Evolutionary conservation across 2,113 vertebrate genomes (phyloP).

Genomic region (Oreotrochilus melanogaster): DNA sequence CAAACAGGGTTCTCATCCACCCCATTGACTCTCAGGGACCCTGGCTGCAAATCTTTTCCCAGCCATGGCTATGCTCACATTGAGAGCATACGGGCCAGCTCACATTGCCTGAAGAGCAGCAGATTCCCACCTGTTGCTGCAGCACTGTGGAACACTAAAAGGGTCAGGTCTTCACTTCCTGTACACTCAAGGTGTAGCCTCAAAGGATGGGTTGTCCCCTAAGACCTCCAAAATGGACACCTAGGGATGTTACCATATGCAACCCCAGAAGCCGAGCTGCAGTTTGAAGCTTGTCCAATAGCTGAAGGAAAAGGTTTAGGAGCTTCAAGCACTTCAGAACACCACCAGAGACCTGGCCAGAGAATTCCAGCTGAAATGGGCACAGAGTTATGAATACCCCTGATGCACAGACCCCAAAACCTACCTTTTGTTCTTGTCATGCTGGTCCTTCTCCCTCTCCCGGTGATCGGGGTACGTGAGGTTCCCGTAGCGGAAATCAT

Average conservation of each 20-base stretch:
- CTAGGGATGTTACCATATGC: fast-evolving
- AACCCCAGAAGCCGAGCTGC: not conserved
- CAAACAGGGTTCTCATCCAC: not conserved
- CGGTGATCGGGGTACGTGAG: slow-evolving; percentile 85
- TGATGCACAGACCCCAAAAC: fast-evolving
- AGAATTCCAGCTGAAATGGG: not conserved
- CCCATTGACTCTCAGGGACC: not conserved
- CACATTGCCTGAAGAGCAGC: not conserved
- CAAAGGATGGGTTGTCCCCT: fast-evolving
- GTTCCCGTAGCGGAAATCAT: slow-evolving; percentile 89
- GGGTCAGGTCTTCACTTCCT: not conserved
- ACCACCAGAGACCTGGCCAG: not conserved
- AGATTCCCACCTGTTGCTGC: not conserved
- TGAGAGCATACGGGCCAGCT: not conserved
- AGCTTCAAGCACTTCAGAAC: not conserved
- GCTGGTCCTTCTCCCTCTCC: slow-evolving; percentile 93
- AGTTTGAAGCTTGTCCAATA: not conserved
- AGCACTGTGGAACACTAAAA: not conserved
- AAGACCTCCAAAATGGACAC: fast-evolving
- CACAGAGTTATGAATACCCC: too few species aligned
- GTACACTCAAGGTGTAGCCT: not conserved
- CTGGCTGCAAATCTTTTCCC: not conserved
- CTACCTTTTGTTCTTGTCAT: slow-evolving; percentile 96
- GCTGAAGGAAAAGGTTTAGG: not conserved
- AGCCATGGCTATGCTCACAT: fast-evolving